Base-by-base conservation (phyloP, 2,797 vertebrate species). In the Mus caroli region DNA sequence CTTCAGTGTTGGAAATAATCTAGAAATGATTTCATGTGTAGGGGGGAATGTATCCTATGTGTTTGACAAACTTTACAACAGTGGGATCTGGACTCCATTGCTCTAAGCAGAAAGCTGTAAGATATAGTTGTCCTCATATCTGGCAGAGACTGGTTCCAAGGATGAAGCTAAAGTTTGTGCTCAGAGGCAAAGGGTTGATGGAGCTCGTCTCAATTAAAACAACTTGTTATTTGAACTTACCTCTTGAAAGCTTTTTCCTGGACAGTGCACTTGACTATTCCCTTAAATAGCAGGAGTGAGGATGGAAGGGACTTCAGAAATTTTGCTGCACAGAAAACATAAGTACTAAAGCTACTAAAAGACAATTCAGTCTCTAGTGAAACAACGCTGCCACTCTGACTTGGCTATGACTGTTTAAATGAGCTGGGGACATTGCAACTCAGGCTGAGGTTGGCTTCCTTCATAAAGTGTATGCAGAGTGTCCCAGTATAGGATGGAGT, bases 271-370 rank as follows among this genome's bases (percentile, higher is more conserved):
- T 73, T 93, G 46, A 58, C 79, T n/a, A n/a, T 71, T 80, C 11
- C 19, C 26, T 95, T 94, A 93, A 90, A 83, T 17, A 62, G 69
- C 15, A 84, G 56, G 83, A 92, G 7, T 26, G 46, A 78, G 28
- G 13, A 2, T 3, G 69, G 75, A 26, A 62, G 56, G 17, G 84
- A 84, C 64, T 85, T 93, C 14, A 80, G 58, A 58, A 93, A 85
- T 85, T 92, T 79, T 69, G 43, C 26, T 84, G 4, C 22, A 10
- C 14, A 52, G 31, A 92, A 94, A 92, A 7, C 34, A 28, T 43
- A 76, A 93, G 46, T 85, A 75, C 11, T 54, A 37, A 54, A 28
- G 5, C n/a, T 69, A 28, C 67, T 40, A 20, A n/a, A 73, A 40
- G 69, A 58, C 26, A 4, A 43, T 31, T 10, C 6, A 77, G 8